Evolutionary conservation across 2,888 invertebrate genomes (phyloP).

Genomic region (Tinea trinotella): DNA sequence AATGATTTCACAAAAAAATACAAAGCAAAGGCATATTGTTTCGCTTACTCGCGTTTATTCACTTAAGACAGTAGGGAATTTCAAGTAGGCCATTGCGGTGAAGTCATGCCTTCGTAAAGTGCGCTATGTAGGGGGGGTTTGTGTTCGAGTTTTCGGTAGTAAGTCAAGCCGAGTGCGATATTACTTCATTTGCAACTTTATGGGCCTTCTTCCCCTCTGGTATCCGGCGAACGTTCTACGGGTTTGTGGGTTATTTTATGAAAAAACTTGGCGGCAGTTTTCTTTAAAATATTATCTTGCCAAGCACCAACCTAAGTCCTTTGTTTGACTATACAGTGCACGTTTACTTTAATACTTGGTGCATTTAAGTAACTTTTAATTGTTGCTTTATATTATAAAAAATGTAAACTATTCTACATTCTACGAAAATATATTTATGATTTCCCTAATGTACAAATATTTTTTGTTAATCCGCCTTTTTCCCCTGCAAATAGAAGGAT

Average conservation of each 20-base stretch:
- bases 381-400: no score
- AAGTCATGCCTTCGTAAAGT: conserved; percentile 15
- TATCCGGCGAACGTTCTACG: conserved; percentile 34
- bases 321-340: conserved; percentile 14
- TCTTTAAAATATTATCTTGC: conserved; percentile 44
- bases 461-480: no score
- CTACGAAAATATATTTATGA: no score
- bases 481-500: no score
- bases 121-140: conserved; percentile 8
- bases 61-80: conserved; percentile 11
- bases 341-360: background rate
- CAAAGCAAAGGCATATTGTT: background rate
- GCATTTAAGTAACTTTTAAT: no score
- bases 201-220: conserved; percentile 39
- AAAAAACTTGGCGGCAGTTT: conserved; percentile 45
- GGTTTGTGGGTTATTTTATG: conserved; percentile 41
- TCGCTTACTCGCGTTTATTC: conserved; percentile 8
- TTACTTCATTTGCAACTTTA: conserved; percentile 69
- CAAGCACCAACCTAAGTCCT: conserved; percentile 14
- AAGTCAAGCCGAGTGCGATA: conserved; percentile 48
- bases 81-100: conserved; percentile 12
- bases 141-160: conserved; percentile 34
- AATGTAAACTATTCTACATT: no score
- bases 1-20: background rate
- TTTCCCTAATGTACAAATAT: no score